Base-by-base conservation (phyloP, 2,888 invertebrate genomes). In the Eupithecia inturbata region DNA sequence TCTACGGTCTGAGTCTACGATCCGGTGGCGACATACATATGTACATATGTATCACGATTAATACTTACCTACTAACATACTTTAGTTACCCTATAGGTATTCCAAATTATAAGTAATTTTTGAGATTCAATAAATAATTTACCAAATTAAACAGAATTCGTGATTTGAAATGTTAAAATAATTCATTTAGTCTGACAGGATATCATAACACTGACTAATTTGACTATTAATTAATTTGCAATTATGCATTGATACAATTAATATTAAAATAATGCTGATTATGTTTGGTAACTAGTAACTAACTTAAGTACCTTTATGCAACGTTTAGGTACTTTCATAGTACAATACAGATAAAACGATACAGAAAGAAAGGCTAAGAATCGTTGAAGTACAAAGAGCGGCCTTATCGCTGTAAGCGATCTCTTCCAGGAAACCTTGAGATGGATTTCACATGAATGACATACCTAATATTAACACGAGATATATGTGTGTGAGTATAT, bases 181-280 rank as follows among this genome's bases (percentile, higher is more conserved):
- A 66, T 66, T 57, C 57, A 68, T 57, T 71, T 28, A 63, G 33
- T 69, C 68, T n/a, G 68, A n/a, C 26, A 45, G 28, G 19, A 71
- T 33, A 7, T 41, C 70, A 71, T 68, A 53, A 53, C n/a, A 49
- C 22, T 22, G 53, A 1, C 45, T 41, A n/a, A 53, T 53, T 60
- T 53, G n/a, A 57, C 28, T 31, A 60, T 74, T 45, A 74, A 68
- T 68, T 71, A 71, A 68, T 74, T 71, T 64, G 57, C 33, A 67
- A 74, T 70, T 67, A 68, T 68, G 53, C 64, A 64, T 64, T 68
- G 26, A 26, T 19, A n/a, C 49, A 33, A 49, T 49, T 45, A 45
- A 60, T 60, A 14, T 60, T 28, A 60, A 14, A 60, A 60, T 60
- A 60, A 60, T 28, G 31, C 31, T 28, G 31, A 62, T 62, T 62